Base-by-base conservation (phyloP, 2,113 vertebrate genomes). In the Arvicanthis niloticus region DNA sequence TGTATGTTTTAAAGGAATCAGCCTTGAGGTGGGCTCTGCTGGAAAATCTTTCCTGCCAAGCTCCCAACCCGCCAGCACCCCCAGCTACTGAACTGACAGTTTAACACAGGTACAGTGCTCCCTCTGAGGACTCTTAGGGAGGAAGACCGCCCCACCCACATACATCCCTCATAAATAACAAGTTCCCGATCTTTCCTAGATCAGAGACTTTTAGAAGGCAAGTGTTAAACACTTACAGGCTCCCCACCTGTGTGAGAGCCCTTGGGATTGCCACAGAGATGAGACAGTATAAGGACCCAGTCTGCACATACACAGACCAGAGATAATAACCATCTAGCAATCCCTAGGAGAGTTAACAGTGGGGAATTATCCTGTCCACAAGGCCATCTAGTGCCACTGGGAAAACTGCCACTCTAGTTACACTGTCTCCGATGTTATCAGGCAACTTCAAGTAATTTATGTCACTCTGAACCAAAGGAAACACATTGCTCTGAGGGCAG, bases 381-480 rank as follows among this genome's bases (percentile, higher is more conserved):
- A 81, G 86, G 81, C 51, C 45, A 95, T 21, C 65, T 51, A 26
- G 67, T 91, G 56, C 7, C 62, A 80, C 62, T 88, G 45, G 73
- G 80, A 93, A 91, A 96, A 95, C 68, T 80, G 85, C 21, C 84
- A 26, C 19, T 68, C 88, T 53, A 90, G 45, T 22, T 37, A 93
- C 56, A 81, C 53, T 10, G 9, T 92, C 29, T 68, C 76, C 53
- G 22, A 40, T n/a, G 88, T 92, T 95, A 92, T 88, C 92, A 95
- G 85, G 80, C 58, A 95, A 93, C 51, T 37, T 72, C 45, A 85
- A 93, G 2, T 91, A 21, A 86, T 60, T 48, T 87, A 53, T 91
- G 78, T 94, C 67, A 91, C 70, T 51, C 93, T 91, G 56, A 97
- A 85, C 40, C 85, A 96, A 96, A 96, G 21, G 80, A 92, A 88